These are phyloP conservation scores for Chaenodraco wilsoni DNA, from an alignment of 2,797 vertebrate species.

Conservation along the genomic window DNA sequence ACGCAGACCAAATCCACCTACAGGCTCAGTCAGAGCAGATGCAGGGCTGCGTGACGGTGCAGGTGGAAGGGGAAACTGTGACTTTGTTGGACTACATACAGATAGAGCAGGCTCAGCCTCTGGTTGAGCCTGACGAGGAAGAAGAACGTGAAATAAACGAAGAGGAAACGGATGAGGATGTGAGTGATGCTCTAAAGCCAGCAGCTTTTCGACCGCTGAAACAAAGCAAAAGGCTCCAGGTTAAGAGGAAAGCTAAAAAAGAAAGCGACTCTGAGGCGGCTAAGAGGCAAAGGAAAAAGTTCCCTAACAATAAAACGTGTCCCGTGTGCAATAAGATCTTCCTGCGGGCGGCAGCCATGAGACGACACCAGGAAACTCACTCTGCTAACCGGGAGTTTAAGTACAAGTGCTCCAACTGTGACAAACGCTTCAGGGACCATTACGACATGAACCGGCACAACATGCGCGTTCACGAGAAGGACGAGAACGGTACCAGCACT, in stretches of 20 bases:
- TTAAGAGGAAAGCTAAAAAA: constrained; percentile 61
- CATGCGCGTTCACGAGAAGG: constrained; percentile 77
- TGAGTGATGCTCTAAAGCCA: constrained; percentile 58
- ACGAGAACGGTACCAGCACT: constrained; percentile 10
- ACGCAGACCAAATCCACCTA: constrained; percentile 66
- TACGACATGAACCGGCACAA: constrained; percentile 81
- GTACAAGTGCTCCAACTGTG: constrained; percentile 76
- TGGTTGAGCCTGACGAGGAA: constrained; percentile 39
- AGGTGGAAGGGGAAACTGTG: constrained; percentile 77
- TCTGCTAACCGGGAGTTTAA: constrained; percentile 73
- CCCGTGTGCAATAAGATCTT: constrained; percentile 77
- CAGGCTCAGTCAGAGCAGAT: constrained; percentile 64
- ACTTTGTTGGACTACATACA: constrained; percentile 78
- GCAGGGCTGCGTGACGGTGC: constrained; percentile 71
- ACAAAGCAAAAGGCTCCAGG: constrained; percentile 72
- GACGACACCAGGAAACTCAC: constrained; percentile 78
- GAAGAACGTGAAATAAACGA: constrained; percentile 17
- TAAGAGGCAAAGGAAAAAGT: constrained; percentile 71
- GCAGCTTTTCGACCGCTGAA: constrained; percentile 78
- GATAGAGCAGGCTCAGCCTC: constrained; percentile 60
- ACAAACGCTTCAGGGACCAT: constrained; percentile 80
- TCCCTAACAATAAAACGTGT: constrained; percentile 73
- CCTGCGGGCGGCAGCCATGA: constrained; percentile 78
- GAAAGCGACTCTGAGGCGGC: constrained; percentile 4
- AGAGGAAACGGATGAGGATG: constrained; percentile 41